Evolutionary conservation across 2,797 vertebrate genomes (phyloP).

Genomic region (Urophycis tenuis): DNA sequence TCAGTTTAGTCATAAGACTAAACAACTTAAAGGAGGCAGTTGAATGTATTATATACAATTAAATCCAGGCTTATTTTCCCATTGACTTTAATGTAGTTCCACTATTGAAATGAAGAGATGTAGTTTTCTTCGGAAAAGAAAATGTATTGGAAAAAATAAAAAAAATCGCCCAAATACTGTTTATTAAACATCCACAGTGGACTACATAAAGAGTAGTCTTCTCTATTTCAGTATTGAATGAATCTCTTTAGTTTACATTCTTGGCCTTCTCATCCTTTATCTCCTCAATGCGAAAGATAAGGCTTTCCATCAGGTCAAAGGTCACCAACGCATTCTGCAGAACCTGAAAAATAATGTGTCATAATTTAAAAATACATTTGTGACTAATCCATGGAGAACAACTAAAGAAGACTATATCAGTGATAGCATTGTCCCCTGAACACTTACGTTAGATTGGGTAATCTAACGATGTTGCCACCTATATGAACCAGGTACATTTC

Average conservation of each 20-base stretch:
- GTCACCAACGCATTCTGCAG: conserved; percentile 89
- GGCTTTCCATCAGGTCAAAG: conserved; percentile 95
- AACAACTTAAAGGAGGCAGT: background rate
- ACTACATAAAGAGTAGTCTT: conserved; percentile 1
- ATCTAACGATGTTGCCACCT: background rate
- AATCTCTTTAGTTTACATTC: conserved; percentile 55
- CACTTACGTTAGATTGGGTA: background rate
- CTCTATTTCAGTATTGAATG: conserved; percentile 27
- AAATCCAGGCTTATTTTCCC: background rate
- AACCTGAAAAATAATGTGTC: conserved; percentile 69
- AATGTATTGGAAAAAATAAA: background rate
- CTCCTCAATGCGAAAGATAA: conserved; percentile 86
- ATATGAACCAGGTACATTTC: background rate
- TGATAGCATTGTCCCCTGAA: background rate
- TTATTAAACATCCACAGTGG: background rate
- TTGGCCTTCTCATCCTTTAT: conserved; percentile 78
- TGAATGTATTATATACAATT: background rate
- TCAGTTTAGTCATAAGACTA: background rate
- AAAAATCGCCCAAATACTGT: background rate
- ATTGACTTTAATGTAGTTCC: background rate
- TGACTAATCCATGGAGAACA: background rate
- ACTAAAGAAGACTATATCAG: background rate
- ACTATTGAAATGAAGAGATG: background rate
- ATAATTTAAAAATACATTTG: background rate
- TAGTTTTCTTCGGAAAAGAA: background rate